These are phyloP conservation scores for Gastrophryne carolinensis DNA, from an alignment of 2,797 vertebrate species.

Conservation along the genomic window DNA sequence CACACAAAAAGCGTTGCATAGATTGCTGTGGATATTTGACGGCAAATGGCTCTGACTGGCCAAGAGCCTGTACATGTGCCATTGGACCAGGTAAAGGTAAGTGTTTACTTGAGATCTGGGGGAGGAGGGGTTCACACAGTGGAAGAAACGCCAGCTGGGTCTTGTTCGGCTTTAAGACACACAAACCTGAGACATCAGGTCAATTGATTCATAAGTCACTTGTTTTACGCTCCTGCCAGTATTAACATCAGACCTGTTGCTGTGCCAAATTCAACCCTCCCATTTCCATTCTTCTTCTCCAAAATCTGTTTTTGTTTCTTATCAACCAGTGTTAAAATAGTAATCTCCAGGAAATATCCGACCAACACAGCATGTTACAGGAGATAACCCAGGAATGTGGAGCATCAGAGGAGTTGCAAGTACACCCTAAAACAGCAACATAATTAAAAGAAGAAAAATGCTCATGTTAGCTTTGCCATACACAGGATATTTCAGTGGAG, in stretches of 20 bases:
- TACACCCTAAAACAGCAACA: not conserved
- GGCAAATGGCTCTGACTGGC: too few relatives aligned
- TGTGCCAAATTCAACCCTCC: not conserved
- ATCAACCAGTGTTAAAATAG: constrained; percentile 19
- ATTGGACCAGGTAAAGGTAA: too few relatives aligned
- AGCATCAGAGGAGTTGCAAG: constrained; percentile 1
- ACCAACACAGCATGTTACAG: constrained; percentile 33
- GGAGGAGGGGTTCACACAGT: too few relatives aligned
- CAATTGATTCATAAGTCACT: too few relatives aligned
- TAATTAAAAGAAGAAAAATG: constrained; percentile 14
- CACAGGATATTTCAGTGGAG: constrained; percentile 29
- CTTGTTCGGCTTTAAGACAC: too few relatives aligned
- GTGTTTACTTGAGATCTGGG: too few relatives aligned
- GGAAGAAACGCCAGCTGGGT: too few relatives aligned
- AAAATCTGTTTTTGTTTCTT: constrained; percentile 12
- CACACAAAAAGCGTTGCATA: too few relatives aligned
- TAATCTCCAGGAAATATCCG: constrained; percentile 38
- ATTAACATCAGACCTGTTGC: not conserved
- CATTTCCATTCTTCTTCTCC: constrained; percentile 2
- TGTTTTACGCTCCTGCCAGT: not conserved
- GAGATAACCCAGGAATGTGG: constrained; percentile 11
- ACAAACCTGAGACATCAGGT: too few relatives aligned
- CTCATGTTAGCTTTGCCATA: not conserved
- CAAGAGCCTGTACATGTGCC: too few relatives aligned
- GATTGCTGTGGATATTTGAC: too few relatives aligned